Conservation (phyloP, 2,888 invertebrate genomes). For the Xanthia icteritia region DNA sequence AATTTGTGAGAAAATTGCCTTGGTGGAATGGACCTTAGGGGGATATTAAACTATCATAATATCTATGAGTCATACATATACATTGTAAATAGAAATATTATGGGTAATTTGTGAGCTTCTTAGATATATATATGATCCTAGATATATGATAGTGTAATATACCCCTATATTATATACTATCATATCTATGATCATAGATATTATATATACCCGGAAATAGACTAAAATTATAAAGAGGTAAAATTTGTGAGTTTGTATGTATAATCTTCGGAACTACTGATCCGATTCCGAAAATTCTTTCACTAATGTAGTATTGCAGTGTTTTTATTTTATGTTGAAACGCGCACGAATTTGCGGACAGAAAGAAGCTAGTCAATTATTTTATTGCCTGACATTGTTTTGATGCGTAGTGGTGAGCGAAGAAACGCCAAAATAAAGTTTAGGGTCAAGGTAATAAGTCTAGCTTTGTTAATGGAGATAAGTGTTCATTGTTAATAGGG, state of each 20-base stretch:
- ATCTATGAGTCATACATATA: too few relatives aligned
- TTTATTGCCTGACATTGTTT: not conserved
- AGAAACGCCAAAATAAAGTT: not conserved
- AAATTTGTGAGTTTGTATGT: not conserved
- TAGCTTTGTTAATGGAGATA: not conserved
- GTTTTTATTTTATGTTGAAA: not conserved
- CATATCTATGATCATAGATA: too few relatives aligned
- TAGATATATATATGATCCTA: too few relatives aligned
- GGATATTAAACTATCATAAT: too few relatives aligned
- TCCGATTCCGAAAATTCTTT: not conserved
- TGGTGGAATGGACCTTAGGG: too few relatives aligned
- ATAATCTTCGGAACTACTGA: not conserved
- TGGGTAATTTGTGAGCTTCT: too few relatives aligned
- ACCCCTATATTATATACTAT: too few relatives aligned
- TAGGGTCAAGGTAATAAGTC: not conserved
- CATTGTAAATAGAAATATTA: too few relatives aligned
- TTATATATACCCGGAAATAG: not conserved
- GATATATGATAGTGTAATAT: too few relatives aligned
- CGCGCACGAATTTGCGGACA: too few relatives aligned
- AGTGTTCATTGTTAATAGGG: not conserved
- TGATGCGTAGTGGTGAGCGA: conserved; percentile 1
- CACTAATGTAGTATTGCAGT: too few relatives aligned
- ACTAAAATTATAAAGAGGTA: not conserved
- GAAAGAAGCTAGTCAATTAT: not conserved
- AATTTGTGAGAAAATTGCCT: not conserved